These are phyloP conservation scores for Acanthosepion lycidas DNA, from an alignment of 2,888 invertebrate species.

Conservation along the genomic window DNA sequence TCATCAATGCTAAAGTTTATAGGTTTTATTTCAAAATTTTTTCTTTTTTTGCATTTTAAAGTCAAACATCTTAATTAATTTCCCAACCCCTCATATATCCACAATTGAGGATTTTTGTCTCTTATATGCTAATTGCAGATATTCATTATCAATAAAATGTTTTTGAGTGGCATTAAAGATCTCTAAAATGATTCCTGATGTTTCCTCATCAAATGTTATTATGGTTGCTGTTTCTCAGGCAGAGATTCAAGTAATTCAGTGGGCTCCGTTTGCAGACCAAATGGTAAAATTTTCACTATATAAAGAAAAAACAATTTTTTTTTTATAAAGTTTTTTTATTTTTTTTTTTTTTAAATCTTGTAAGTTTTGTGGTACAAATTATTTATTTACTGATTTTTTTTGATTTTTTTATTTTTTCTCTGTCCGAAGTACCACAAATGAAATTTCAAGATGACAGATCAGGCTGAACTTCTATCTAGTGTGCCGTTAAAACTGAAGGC, in stretches of 20 bases:
- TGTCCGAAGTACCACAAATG: neutral
- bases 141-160: neutral
- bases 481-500: neutral
- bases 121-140: neutral
- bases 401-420: neutral
- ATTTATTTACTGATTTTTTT: neutral
- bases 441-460: neutral
- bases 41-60: neutral
- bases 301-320: too few relatives aligned
- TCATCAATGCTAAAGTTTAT: neutral
- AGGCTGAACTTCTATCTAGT: neutral
- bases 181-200: neutral
- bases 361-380: neutral
- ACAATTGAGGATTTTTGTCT: neutral
- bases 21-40: neutral
- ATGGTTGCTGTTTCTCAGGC: neutral
- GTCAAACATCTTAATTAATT: too few relatives aligned
- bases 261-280: neutral
- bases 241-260: neutral
- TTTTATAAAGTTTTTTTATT: neutral
- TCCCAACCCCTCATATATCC: neutral
- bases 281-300: neutral
- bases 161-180: neutral
- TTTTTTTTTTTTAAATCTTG: neutral
- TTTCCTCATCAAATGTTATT: too few relatives aligned